Conservation (phyloP, 2,888 invertebrate species). For the Eupithecia abbreviata region DNA sequence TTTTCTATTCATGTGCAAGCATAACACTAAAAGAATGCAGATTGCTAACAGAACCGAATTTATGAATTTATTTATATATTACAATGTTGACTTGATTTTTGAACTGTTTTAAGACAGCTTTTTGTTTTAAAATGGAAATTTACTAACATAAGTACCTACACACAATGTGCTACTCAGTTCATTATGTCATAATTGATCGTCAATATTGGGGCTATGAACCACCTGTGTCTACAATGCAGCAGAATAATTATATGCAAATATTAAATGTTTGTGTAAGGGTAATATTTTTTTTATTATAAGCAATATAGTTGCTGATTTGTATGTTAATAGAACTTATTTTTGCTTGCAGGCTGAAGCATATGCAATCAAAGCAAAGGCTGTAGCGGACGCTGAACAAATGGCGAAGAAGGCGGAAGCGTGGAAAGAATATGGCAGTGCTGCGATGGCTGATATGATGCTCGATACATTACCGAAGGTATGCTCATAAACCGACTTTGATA, state of each 20-base stretch:
- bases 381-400: slow-evolving; percentile 98
- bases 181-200: not conserved
- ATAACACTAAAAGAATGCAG: not conserved
- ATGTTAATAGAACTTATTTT: slow-evolving; percentile 1
- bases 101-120: not conserved
- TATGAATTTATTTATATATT: too few species aligned
- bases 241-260: slow-evolving; percentile 10
- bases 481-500: not conserved
- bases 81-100: not conserved
- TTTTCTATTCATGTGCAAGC: not conserved
- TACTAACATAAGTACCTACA: not conserved
- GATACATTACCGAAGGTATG: slow-evolving; percentile 96
- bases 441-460: slow-evolving; percentile 98
- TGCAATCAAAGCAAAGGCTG: slow-evolving; percentile 96
- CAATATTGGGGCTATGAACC: slow-evolving; percentile 6
- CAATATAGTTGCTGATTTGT: not conserved
- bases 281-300: not conserved
- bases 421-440: slow-evolving; percentile 97
- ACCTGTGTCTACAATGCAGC: slow-evolving; percentile 12
- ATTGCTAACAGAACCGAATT: not conserved
- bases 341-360: slow-evolving; percentile 90
- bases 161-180: not conserved
- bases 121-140: not conserved
- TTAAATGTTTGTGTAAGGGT: slow-evolving; percentile 7
- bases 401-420: slow-evolving; percentile 98